A percentile compares a stretch with the other conserved stretches of the same genome.
These are phyloP conservation scores for Syritta pipiens DNA, from an alignment of 2,888 invertebrate species.

Conservation along the genomic window DNA sequence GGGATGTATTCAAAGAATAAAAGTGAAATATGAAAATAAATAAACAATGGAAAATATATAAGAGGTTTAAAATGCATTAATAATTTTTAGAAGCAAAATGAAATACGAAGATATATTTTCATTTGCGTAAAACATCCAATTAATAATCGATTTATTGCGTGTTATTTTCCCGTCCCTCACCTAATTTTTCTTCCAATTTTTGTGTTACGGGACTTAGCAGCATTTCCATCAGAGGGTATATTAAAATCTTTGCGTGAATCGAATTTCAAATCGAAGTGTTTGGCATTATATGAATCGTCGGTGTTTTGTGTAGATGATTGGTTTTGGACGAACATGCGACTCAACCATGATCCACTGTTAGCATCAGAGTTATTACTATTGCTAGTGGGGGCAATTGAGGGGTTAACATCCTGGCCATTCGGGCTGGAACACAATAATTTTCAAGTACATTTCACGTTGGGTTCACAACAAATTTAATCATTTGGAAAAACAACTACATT, in stretches of 20 bases:
- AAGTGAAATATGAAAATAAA: slow-evolving; percentile 17
- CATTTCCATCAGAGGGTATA: slow-evolving; percentile 77
- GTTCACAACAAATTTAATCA: slow-evolving; percentile 59
- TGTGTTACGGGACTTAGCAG: slow-evolving; percentile 75
- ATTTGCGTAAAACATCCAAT: slow-evolving; percentile 61
- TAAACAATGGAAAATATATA: slow-evolving; percentile 28
- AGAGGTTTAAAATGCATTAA: slow-evolving; percentile 57
- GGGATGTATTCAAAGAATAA: slow-evolving; percentile 19
- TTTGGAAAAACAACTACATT: slow-evolving; percentile 48
- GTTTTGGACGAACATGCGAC: slow-evolving; percentile 77
- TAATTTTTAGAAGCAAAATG: slow-evolving; percentile 54
- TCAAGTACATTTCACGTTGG: slow-evolving; percentile 59
- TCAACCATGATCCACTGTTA: slow-evolving; percentile 78
- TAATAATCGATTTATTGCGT: slow-evolving; percentile 52
- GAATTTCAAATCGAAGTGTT: slow-evolving; percentile 78
- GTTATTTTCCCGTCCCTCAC: slow-evolving; percentile 77
- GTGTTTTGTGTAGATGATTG: slow-evolving; percentile 70
- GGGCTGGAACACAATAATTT: slow-evolving; percentile 77
- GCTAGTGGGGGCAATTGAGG: slow-evolving; percentile 74
- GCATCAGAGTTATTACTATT: slow-evolving; percentile 74
- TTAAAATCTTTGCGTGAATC: slow-evolving; percentile 77
- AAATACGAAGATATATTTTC: slow-evolving; percentile 49
- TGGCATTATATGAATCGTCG: slow-evolving; percentile 71
- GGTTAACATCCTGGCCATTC: slow-evolving; percentile 76
- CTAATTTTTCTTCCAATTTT: slow-evolving; percentile 80